A percentile compares a stretch with the other conserved stretches of the same genome.
phyloP scores from a whole-genome alignment of 2,113 vertebrate genomes.

The Eclectus roratus region DNA sequence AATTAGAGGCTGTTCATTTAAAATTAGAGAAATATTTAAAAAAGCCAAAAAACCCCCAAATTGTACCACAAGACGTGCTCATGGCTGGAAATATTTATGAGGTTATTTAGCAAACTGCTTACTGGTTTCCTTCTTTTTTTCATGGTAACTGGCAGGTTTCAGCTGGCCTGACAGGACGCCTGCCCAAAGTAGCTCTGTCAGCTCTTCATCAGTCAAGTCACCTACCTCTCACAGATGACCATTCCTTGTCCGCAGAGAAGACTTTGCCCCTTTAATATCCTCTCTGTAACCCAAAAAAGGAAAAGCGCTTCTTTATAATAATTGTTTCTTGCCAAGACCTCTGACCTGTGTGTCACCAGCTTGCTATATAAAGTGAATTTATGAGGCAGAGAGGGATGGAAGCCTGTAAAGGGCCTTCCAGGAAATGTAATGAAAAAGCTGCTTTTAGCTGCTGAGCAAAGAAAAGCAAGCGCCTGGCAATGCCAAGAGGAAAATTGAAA shows the following conservation, averaged over 20 bases:
- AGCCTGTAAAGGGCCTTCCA: conserved; percentile 49
- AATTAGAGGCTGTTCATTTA: conserved; percentile 74
- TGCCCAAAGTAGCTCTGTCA: neutral
- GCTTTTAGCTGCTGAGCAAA: conserved; percentile 54
- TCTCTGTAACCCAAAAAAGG: conserved; percentile 17
- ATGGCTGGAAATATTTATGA: conserved; percentile 58
- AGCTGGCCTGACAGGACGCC: neutral
- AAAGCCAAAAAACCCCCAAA: conserved; percentile 15
- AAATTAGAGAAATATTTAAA: conserved; percentile 67
- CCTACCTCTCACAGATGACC: neutral
- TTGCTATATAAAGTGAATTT: conserved; percentile 65
- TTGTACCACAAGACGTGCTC: conserved; percentile 41
- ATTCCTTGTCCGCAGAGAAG: neutral
- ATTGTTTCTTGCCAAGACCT: conserved; percentile 48
- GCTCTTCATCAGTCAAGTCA: neutral
- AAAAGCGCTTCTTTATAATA: conserved; percentile 24
- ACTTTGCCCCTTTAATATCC: neutral
- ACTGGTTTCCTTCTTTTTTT: neutral
- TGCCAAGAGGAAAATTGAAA: conserved; percentile 62
- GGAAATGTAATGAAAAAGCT: conserved; percentile 66
- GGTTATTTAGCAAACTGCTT: conserved; percentile 14
- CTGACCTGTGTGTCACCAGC: conserved; percentile 7
- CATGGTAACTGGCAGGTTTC: neutral
- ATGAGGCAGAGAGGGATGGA: conserved; percentile 51
- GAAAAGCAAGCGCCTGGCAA: conserved; percentile 18